Evolutionary conservation across 2,888 invertebrate species (phyloP).

Genomic region (Xanthorhoe spadicearia): DNA sequence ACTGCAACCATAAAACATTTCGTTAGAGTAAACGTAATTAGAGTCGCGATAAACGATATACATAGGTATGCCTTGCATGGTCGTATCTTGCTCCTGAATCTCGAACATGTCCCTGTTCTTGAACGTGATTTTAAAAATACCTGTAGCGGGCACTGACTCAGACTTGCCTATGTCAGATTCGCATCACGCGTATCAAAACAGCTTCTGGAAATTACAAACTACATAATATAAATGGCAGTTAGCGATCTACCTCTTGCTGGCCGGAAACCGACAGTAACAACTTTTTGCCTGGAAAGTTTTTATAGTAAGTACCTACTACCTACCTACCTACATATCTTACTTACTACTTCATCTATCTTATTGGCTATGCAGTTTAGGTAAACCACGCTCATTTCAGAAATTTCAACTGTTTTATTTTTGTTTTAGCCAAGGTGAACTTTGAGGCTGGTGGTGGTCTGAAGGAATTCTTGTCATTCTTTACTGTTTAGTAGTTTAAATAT

Average conservation of each 20-base stretch:
- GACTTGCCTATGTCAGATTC: constrained; percentile 60
- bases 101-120: constrained; percentile 49
- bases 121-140: constrained; percentile 54
- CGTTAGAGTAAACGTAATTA: constrained; percentile 68
- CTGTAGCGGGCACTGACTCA: constrained; percentile 56
- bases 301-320: too few species aligned
- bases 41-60: constrained; percentile 66
- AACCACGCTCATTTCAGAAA: not conserved
- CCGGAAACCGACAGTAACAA: constrained; percentile 62
- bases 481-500: too few species aligned
- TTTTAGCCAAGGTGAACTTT: not conserved
- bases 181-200: constrained; percentile 64
- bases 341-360: not conserved
- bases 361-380: not conserved
- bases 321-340: too few species aligned
- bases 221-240: constrained; percentile 60
- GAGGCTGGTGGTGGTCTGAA: too few species aligned
- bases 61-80: constrained; percentile 56
- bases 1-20: constrained; percentile 74
- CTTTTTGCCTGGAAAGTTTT: constrained; percentile 12
- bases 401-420: not conserved
- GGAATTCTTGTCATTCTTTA: too few species aligned
- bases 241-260: constrained; percentile 61
- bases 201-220: constrained; percentile 71
- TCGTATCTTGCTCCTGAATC: constrained; percentile 57